Base-by-base conservation (phyloP, 1,140 invertebrate genomes). In the Microplitis mediator region DNA sequence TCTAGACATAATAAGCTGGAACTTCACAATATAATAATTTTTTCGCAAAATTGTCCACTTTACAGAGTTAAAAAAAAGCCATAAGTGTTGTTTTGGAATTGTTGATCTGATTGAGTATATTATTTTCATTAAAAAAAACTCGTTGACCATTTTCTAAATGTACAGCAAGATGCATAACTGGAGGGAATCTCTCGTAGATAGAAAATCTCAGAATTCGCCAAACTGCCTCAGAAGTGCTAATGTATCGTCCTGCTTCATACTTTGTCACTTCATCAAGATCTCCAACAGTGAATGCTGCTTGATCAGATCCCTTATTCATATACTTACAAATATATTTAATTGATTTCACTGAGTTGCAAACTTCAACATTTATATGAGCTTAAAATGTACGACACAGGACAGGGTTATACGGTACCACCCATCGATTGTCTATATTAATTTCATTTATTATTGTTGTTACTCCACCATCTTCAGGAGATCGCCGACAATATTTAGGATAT, bases 391-490 rank as follows among this genome's bases (percentile, higher is more conserved):
- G 84, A 4, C 75, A 83, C 11, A 90, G 79, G 8, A 88, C 71
- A 23, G 87, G 85, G 73, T 83, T 88, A 82, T 90, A 90, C 67
- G 88, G 89, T 36, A 89, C 88, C 68, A 90, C 78, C 86, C 86
- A 90, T 50, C 81, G 64, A 75, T 89, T 90, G 76, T 89, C 86
- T 39, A 89, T 78, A 35, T 76, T 61, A 63, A 51, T 76, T 56
- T 16, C 79, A 23, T 56, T 58, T 36, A 50, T 4, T 71, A 65
- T 52, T 5, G 13, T 9, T 11, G 5, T 36, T 71, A 3, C 71
- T 14, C 62, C 58, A 64, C 69, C 64, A 14, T 72, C 63, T n/a
- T 8, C 4, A 36, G 62, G 34, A 35, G 62, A 45, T 39, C 70
- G 36, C 31, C 70, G 52, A 13, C 74, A 13, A 69, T 75, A 75